Conservation (phyloP, 2,888 invertebrate species). For the Smittia aterrima region DNA sequence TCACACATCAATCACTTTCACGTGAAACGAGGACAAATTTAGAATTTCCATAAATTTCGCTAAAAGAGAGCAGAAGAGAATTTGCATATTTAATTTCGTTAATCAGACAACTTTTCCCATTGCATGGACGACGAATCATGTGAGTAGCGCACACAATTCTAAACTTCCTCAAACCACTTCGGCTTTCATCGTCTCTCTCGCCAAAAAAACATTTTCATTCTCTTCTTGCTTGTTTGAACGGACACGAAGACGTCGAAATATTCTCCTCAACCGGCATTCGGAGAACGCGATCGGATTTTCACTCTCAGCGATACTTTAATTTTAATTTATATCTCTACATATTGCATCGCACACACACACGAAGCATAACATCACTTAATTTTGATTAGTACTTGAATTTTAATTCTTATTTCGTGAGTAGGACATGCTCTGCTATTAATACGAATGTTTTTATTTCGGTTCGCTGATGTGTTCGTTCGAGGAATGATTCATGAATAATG, state of each 20-base stretch:
- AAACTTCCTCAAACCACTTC: background rate
- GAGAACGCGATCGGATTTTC: constrained; percentile 23
- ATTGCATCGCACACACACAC: constrained; percentile 32
- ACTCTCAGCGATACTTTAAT: constrained; percentile 10
- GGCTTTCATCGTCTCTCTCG: background rate
- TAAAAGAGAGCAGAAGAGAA: background rate
- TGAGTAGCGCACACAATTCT: background rate
- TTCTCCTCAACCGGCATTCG: constrained; percentile 18
- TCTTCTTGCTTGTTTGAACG: background rate
- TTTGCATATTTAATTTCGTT: constrained; percentile 34
- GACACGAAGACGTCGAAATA: constrained; percentile 26
- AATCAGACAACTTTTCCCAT: constrained; percentile 20
- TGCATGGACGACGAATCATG: background rate
- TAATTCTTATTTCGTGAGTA: background rate
- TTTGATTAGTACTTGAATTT: constrained; percentile 40
- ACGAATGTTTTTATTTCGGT: constrained; percentile 22
- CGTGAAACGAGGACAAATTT: too few species aligned
- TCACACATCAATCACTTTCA: too few species aligned
- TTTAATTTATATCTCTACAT: constrained; percentile 30
- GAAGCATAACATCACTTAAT: constrained; percentile 39
- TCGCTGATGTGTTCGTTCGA: background rate
- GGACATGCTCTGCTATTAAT: constrained; percentile 18
- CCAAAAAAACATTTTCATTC: background rate
- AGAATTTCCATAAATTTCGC: too few species aligned
- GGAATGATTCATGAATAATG: background rate